Percentiles rank a stretch among this genome's conserved stretches.
These are phyloP conservation scores for Periphyllus acericola DNA, from an alignment of 2,888 invertebrate genomes.

Conservation along the genomic window DNA sequence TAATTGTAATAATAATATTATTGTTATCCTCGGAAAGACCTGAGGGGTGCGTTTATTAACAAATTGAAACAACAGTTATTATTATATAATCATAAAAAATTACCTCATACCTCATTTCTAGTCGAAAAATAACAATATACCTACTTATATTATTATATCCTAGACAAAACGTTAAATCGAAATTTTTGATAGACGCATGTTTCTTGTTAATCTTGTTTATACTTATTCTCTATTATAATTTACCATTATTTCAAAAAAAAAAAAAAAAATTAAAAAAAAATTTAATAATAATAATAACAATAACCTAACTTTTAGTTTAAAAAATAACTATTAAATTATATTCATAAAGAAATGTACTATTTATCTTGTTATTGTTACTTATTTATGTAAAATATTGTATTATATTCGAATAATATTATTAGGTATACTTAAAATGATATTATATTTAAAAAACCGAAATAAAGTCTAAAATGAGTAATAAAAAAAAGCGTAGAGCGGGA, in stretches of 20 bases:
- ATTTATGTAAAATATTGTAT: constrained; percentile 62
- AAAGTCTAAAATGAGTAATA: too few relatives aligned
- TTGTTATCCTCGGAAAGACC: constrained; percentile 41
- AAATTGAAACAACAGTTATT: neutral
- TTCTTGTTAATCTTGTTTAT: constrained; percentile 39
- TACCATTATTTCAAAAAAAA: constrained; percentile 4
- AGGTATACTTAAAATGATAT: constrained; percentile 25
- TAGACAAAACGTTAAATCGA: constrained; percentile 5
- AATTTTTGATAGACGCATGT: constrained; percentile 40
- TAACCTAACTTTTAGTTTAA: constrained; percentile 30
- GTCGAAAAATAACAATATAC: constrained; percentile 8
- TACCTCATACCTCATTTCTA: constrained; percentile 21
- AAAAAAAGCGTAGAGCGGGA: constrained; percentile 31
- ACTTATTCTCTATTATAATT: constrained; percentile 27
- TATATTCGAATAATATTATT: constrained; percentile 59
- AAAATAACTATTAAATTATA: constrained; percentile 54
- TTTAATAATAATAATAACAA: constrained; percentile 32
- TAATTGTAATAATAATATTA: constrained; percentile 49
- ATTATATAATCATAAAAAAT: constrained; percentile 15
- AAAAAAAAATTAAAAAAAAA: neutral
- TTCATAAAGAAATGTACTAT: constrained; percentile 59
- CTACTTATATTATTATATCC: neutral
- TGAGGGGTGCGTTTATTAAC: constrained; percentile 26
- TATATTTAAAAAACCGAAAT: constrained; percentile 1
- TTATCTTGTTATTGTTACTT: constrained; percentile 61